Base-by-base conservation (phyloP, 2,113 vertebrate species). In the Oxyura jamaicensis region DNA sequence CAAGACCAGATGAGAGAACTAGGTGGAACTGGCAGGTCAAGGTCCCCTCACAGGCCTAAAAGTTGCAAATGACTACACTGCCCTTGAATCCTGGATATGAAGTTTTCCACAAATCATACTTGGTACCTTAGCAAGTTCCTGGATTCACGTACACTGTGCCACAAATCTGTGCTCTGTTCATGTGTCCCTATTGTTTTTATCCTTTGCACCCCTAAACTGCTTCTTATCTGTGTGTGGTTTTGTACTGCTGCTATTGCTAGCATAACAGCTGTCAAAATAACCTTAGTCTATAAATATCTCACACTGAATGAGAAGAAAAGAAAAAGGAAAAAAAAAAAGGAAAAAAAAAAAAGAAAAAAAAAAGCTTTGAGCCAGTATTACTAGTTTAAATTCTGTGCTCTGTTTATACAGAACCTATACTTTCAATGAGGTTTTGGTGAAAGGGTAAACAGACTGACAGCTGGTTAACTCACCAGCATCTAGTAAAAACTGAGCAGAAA, bases 141-240 rank as follows among this genome's bases (percentile, higher is more conserved):
- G 53, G 31, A 73, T 50, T 50, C 48, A 44, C 11, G 12, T 6
- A 23, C 7, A 6, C 42, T 20, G 16, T 60, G 39, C 19, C 33
- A 72, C 14, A 31, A 23, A 16, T 3, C 33, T 36, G 17, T 63
- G 41, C 11, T 48, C 29, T 9, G 4, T 31, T 41, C 53, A 26
- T 0, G 0, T 4, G 6, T 42, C 39, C 8, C 50, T 39, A 0
- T 17, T 29, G 35, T 3, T 1, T 33, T 65, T 6, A 65, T 65
- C 39, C 44, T 78, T 31, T 53, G 10, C 22, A n/a, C n/a, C 77
- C 65, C 33, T 46, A 19, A 29, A 56, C 19, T 58, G 52, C 13
- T 16, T 33, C 56, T 56, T 55, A 13, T 13, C 48, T 29, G 21
- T 31, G 7, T 5, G 33, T 16, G 15, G 48, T 50, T 68, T 48